These are phyloP conservation scores for Drosophila bocki DNA, from an alignment of 1,140 invertebrate genomes.

Conservation along the genomic window DNA sequence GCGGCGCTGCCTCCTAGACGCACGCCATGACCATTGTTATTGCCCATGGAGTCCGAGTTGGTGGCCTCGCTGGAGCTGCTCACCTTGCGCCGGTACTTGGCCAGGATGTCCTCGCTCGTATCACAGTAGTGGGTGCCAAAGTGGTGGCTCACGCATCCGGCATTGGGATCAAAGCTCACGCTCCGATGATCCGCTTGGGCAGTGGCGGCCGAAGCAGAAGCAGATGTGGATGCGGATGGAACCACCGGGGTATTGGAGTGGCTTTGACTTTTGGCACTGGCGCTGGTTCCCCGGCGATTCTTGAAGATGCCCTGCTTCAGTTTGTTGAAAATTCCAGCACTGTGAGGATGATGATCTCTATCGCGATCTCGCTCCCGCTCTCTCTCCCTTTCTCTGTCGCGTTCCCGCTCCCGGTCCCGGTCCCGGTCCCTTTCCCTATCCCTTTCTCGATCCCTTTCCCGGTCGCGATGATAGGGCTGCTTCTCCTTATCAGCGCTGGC, in stretches of 20 bases:
- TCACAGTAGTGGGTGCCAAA: constrained; percentile 69
- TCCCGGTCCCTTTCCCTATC: constrained; percentile 61
- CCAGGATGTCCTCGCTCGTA: constrained; percentile 95
- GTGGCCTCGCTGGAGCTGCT: constrained; percentile 87
- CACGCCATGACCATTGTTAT: constrained; percentile 39
- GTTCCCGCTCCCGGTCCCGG: constrained; percentile 28
- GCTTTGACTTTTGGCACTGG: constrained; percentile 78
- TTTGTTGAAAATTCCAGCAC: constrained; percentile 88
- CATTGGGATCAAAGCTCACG: constrained; percentile 75
- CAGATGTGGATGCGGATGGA: neutral
- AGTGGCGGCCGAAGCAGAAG: constrained; percentile 1
- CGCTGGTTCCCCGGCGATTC: constrained; percentile 87
- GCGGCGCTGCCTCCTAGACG: constrained; percentile 1
- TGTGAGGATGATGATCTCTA: constrained; percentile 40
- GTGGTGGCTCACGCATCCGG: constrained; percentile 34
- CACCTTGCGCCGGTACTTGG: constrained; percentile 95
- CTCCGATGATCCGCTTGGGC: constrained; percentile 40
- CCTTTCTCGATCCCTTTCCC: constrained; percentile 23
- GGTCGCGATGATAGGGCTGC: constrained; percentile 35
- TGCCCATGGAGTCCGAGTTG: constrained; percentile 84
- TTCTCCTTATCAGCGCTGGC: constrained; percentile 92
- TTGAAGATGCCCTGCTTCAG: constrained; percentile 88
- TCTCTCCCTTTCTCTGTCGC: constrained; percentile 35
- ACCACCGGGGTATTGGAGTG: neutral
- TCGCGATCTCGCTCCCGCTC: constrained; percentile 25